phyloP scores from a whole-genome alignment of 2,888 invertebrate genomes.

The Harpalus rubripes region DNA sequence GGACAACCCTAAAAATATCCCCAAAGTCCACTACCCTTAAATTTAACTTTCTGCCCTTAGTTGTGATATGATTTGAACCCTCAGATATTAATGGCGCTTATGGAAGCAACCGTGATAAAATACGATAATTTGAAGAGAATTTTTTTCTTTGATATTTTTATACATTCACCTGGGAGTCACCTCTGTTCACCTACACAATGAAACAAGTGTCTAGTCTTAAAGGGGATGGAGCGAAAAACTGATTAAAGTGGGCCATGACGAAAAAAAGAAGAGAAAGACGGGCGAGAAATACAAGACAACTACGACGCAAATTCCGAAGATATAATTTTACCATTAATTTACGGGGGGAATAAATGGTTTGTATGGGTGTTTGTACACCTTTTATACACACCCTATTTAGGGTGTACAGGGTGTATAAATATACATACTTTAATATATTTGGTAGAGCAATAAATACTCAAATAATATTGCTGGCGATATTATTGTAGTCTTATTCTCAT shows the following conservation, averaged over 20 bases:
- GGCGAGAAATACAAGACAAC: conserved; percentile 2
- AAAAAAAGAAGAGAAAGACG: conserved; percentile 49
- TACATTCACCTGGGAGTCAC: conserved; percentile 61
- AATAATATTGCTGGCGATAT: neutral
- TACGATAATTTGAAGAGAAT: conserved; percentile 35
- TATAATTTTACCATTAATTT: neutral
- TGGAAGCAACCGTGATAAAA: neutral
- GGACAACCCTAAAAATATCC: too few species aligned
- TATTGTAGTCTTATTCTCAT: neutral
- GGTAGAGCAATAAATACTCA: neutral
- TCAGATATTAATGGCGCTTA: too few species aligned
- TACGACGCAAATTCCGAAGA: neutral
- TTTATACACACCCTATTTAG: neutral
- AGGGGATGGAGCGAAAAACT: conserved; percentile 64
- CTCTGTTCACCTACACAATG: conserved; percentile 57
- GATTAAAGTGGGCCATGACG: conserved; percentile 59
- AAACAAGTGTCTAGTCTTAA: conserved; percentile 65
- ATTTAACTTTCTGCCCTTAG: too few species aligned
- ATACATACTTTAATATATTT: neutral
- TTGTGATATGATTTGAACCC: too few species aligned
- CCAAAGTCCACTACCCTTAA: too few species aligned
- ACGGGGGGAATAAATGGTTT: neutral
- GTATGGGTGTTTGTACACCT: too few species aligned
- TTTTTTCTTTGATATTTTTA: conserved; percentile 54
- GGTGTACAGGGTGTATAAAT: neutral